Evolutionary conservation across 2,113 vertebrate species (phyloP).

Genomic region (Macquaria australasica): DNA sequence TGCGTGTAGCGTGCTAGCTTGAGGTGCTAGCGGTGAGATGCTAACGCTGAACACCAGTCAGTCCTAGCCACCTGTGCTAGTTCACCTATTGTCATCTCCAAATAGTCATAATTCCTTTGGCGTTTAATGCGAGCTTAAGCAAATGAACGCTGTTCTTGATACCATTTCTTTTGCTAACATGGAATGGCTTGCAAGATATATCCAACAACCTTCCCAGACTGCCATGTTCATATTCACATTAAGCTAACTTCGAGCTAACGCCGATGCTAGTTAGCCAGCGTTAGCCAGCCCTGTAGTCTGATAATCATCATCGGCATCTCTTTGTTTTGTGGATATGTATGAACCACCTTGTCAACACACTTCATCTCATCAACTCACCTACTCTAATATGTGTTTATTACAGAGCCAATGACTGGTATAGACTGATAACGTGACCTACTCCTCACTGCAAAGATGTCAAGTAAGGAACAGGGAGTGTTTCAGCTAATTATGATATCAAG

Average conservation of each 20-base stretch:
- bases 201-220: background rate
- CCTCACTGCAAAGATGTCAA: slow-evolving; percentile 74
- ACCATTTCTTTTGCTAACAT: background rate
- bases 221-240: background rate
- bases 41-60: background rate
- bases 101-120: too few relatives aligned
- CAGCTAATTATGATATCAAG: background rate
- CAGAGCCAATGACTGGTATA: slow-evolving; percentile 68
- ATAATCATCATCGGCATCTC: slow-evolving; percentile 10
- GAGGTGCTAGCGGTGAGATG: background rate
- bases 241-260: slow-evolving; percentile 17
- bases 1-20: slow-evolving; percentile 22
- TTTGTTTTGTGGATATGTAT: slow-evolving; percentile 48
- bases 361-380: background rate
- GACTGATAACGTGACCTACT: slow-evolving; percentile 52
- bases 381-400: slow-evolving; percentile 54
- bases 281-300: slow-evolving; percentile 19
- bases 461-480: slow-evolving; percentile 64
- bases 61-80: background rate
- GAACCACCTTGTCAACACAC: background rate
- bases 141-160: background rate
- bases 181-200: background rate
- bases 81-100: too few relatives aligned
- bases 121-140: background rate
- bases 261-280: background rate